Evolutionary conservation across 1,140 invertebrate species (phyloP).

Genomic region (Atopsyche davidsoni): DNA sequence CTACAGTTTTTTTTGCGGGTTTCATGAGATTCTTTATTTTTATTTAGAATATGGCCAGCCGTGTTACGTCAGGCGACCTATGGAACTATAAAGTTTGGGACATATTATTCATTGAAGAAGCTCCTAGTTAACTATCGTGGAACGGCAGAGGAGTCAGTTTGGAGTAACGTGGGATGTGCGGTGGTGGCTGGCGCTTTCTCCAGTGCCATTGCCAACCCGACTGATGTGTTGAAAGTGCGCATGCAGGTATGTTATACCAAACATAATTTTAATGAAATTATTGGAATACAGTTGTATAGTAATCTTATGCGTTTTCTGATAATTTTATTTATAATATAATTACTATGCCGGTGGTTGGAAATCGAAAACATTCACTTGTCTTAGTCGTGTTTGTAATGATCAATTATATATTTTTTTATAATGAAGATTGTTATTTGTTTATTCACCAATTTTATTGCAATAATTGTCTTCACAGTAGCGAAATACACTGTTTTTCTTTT

Average conservation of each 20-base stretch:
- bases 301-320: too few relatives aligned
- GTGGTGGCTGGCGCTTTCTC: constrained; percentile 79
- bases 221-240: constrained; percentile 94
- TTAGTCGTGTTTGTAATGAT: too few relatives aligned
- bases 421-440: too few relatives aligned
- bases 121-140: constrained; percentile 52
- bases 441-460: too few relatives aligned
- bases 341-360: too few relatives aligned
- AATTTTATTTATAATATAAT: too few relatives aligned
- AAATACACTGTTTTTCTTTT: too few relatives aligned
- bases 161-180: constrained; percentile 80
- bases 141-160: constrained; percentile 63
- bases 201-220: constrained; percentile 95
- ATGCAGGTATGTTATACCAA: constrained; percentile 86
- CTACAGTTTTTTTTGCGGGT: constrained; percentile 17
- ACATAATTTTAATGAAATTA: too few relatives aligned
- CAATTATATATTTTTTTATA: too few relatives aligned
- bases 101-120: constrained; percentile 87
- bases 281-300: too few relatives aligned
- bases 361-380: too few relatives aligned
- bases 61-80: constrained; percentile 89
- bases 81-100: constrained; percentile 94
- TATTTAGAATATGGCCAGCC: constrained; percentile 83
- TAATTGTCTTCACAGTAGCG: too few relatives aligned
- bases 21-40: constrained; percentile 31